Evolutionary conservation across 2,113 vertebrate species (phyloP).

Genomic region (Pithys albifrons): DNA sequence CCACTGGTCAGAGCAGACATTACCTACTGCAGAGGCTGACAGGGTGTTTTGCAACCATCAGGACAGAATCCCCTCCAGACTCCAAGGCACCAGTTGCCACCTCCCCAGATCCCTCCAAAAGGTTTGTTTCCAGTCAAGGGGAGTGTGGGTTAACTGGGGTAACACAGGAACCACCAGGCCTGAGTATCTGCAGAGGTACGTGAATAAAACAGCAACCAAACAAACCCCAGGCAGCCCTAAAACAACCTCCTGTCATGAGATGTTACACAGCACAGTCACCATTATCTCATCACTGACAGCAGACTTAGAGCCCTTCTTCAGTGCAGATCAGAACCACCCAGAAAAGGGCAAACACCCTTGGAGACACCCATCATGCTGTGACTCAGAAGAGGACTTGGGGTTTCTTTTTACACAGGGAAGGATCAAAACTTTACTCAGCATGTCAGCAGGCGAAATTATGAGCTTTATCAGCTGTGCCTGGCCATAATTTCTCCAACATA

Average conservation of each 20-base stretch:
- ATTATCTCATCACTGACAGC: slow-evolving; percentile 6
- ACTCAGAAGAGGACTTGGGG: background rate
- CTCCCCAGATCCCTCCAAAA: background rate
- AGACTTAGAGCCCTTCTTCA: background rate
- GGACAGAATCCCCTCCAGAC: background rate
- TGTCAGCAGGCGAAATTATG: background rate
- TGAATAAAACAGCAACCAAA: background rate
- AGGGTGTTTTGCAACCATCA: background rate
- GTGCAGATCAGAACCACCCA: background rate
- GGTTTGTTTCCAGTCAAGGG: background rate
- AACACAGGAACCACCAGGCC: background rate
- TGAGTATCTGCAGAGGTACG: background rate
- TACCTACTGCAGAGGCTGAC: slow-evolving; percentile 63
- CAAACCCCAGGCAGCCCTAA: background rate
- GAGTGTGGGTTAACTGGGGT: background rate
- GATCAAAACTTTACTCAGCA: background rate
- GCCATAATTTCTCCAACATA: background rate
- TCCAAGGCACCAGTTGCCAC: background rate
- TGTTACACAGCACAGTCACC: background rate
- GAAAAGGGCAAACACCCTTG: background rate
- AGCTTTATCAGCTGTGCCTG: background rate
- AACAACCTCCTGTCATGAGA: background rate
- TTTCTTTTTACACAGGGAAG: background rate
- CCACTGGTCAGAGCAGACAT: slow-evolving; percentile 69
- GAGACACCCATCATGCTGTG: background rate